Conservation (phyloP, 2,888 invertebrate genomes). For the Ormyrus labotus region DNA sequence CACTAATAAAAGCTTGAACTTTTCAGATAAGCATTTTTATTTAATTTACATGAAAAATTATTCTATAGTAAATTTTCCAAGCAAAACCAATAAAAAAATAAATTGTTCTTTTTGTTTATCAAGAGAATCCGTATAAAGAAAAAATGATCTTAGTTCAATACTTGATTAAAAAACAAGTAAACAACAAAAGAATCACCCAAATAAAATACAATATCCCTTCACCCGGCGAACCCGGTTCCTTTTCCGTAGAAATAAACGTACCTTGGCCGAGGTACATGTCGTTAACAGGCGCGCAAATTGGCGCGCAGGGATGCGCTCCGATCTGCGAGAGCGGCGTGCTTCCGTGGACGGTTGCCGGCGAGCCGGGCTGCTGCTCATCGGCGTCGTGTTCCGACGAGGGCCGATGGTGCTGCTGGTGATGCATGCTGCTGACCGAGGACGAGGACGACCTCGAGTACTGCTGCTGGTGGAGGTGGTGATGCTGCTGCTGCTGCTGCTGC, state of each 20-base stretch:
- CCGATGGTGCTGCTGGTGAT: constrained; percentile 30
- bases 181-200: neutral
- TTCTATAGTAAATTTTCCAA: too few relatives aligned
- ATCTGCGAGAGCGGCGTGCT: constrained; percentile 92
- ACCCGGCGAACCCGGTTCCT: too few relatives aligned
- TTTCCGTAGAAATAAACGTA: constrained; percentile 53
- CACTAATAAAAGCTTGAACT: too few relatives aligned
- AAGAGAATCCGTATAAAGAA: too few relatives aligned
- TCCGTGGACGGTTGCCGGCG: constrained; percentile 81
- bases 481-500: constrained; percentile 14
- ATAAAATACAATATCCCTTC: too few relatives aligned
- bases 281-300: constrained; percentile 78
- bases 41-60: too few relatives aligned
- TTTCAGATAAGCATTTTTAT: too few relatives aligned
- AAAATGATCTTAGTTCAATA: neutral
- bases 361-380: neutral
- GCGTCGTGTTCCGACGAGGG: constrained; percentile 30
- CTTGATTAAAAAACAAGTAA: neutral
- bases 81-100: neutral
- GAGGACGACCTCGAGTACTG: constrained; percentile 70
- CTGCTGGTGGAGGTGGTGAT: neutral
- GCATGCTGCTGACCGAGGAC: constrained; percentile 53
- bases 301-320: constrained; percentile 83
- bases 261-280: constrained; percentile 77
- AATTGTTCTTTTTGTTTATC: neutral